A percentile compares a stretch with the other conserved stretches of the same genome.
phyloP scores from a whole-genome alignment of 2,888 invertebrate species.

The Tetragonisca angustula region DNA sequence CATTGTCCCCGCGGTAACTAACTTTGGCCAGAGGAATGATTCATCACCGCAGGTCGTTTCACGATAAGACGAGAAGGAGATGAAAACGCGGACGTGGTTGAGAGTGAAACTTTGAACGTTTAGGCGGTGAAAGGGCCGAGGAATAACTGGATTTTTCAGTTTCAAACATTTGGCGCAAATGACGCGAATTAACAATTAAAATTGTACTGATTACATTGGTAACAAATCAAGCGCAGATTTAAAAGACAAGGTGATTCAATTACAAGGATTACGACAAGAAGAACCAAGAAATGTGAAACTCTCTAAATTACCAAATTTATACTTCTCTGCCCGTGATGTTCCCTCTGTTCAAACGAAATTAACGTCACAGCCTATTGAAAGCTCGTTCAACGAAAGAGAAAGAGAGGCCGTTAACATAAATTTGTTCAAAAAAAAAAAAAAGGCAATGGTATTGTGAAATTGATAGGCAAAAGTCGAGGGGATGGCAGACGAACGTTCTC shows the following conservation, averaged over 20 bases:
- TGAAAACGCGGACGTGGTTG: conserved; percentile 12
- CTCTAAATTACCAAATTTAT: background rate
- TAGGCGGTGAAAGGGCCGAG: background rate
- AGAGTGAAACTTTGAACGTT: background rate
- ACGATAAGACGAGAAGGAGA: conserved; percentile 22
- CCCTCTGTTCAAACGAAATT: background rate
- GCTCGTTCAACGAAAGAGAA: background rate
- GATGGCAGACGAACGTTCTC: conserved; percentile 53
- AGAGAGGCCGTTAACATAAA: conserved; percentile 2
- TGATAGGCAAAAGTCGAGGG: conserved; percentile 53
- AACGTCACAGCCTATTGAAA: background rate
- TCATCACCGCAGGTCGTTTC: conserved; percentile 40
- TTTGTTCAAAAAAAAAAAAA: conserved; percentile 27
- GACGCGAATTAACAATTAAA: too few species aligned
- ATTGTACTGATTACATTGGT: background rate
- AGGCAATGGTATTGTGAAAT: conserved; percentile 28
- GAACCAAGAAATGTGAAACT: background rate
- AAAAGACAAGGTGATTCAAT: accelerated
- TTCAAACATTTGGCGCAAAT: too few species aligned
- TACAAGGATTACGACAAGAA: background rate
- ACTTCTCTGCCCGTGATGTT: background rate
- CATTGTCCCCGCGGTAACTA: conserved; percentile 44
- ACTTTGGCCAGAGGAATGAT: conserved; percentile 51
- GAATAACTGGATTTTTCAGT: too few species aligned
- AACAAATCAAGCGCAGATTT: background rate